Conservation (phyloP, 2,888 invertebrate genomes). For the Pammene aurita region DNA sequence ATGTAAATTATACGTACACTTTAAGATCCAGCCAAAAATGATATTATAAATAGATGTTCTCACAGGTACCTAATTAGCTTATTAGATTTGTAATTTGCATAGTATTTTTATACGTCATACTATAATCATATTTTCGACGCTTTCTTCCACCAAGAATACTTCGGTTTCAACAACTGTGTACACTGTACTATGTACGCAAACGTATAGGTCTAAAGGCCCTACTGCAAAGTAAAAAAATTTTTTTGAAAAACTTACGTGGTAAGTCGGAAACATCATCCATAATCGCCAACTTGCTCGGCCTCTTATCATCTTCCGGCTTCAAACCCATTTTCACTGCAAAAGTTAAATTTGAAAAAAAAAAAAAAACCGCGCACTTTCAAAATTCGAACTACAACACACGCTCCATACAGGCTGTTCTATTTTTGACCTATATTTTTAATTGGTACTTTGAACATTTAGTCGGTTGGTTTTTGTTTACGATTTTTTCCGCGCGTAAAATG, state of each 20-base stretch:
- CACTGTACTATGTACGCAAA: no score
- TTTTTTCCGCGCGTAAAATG: constrained; percentile 40
- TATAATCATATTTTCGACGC: no score
- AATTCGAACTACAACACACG: constrained; percentile 35
- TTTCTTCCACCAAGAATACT: no score
- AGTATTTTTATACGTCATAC: no score
- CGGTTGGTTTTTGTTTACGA: constrained; percentile 43
- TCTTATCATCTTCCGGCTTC: constrained; percentile 74
- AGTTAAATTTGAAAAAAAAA: constrained; percentile 49
- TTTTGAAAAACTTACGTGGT: constrained; percentile 67
- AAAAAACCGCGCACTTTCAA: constrained; percentile 48
- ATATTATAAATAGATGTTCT: no score
- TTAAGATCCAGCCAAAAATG: no score
- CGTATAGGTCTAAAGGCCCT: no score
- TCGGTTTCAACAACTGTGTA: no score
- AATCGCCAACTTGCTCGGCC: constrained; percentile 80
- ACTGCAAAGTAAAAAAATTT: background rate
- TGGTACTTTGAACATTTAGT: constrained; percentile 49
- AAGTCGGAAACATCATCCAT: constrained; percentile 73
- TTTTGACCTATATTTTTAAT: constrained; percentile 61
- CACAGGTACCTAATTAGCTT: no score
- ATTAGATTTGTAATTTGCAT: no score
- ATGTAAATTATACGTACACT: no score
- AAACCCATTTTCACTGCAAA: constrained; percentile 76
- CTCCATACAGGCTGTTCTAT: constrained; percentile 47